Percentiles rank a stretch among this genome's conserved stretches.
phyloP scores from a whole-genome alignment of 1,140 invertebrate genomes.

The Lordiphosa mommai region DNA sequence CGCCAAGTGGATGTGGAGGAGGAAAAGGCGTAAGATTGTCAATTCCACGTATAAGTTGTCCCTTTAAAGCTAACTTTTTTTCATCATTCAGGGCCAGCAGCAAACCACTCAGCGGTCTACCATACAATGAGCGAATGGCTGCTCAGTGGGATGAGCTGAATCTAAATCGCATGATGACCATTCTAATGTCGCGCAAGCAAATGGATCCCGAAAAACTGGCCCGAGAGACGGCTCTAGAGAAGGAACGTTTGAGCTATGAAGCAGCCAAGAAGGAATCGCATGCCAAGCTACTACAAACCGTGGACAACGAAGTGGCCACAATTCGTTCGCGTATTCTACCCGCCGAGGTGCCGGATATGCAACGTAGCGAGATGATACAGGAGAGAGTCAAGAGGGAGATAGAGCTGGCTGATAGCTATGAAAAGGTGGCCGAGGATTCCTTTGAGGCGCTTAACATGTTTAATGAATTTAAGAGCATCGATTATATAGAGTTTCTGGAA shows the following conservation, averaged over 20 bases:
- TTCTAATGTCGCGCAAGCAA: conserved; percentile 72
- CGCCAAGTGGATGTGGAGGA: conserved; percentile 17
- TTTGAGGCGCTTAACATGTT: conserved; percentile 40
- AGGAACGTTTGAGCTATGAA: conserved; percentile 64
- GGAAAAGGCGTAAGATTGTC: conserved; percentile 12
- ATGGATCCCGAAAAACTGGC: conserved; percentile 73
- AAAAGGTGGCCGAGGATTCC: conserved; percentile 27
- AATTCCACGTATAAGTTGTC: neutral
- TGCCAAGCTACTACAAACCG: conserved; percentile 31
- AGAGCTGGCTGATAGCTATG: conserved; percentile 36
- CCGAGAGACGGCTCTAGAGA: conserved; percentile 67
- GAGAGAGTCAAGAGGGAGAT: conserved; percentile 47
- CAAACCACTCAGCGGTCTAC: neutral
- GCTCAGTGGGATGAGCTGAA: conserved; percentile 71
- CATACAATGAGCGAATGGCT: conserved; percentile 63
- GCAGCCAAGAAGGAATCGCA: conserved; percentile 65
- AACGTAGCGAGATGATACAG: conserved; percentile 65
- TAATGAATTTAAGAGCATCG: conserved; percentile 49
- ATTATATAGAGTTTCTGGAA: conserved; percentile 62
- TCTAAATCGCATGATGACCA: conserved; percentile 66
- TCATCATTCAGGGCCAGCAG: neutral
- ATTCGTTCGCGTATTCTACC: conserved; percentile 67
- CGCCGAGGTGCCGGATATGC: conserved; percentile 46
- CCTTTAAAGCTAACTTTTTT: neutral
- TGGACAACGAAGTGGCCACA: conserved; percentile 59